Percentiles rank a stretch among this genome's conserved stretches.
Evolutionary conservation across 2,888 invertebrate genomes (phyloP).

Genomic region (Escarpia spicata): DNA sequence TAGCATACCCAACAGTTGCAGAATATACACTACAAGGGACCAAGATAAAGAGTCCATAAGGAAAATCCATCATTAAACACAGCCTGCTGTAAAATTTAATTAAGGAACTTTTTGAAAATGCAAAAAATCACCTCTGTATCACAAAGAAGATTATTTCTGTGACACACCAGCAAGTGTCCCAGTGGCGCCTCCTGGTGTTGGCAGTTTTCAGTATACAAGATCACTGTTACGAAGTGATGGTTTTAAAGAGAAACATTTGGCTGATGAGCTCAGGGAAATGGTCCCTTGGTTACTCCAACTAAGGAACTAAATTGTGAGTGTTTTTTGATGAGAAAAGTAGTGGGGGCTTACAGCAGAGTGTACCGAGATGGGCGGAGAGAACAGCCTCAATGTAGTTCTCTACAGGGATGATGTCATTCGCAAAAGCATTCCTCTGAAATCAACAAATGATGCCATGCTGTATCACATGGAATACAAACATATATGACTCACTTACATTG

Average conservation of each 20-base stretch:
- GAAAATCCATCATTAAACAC: too few relatives aligned
- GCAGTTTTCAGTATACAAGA: too few relatives aligned
- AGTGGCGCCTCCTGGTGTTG: too few relatives aligned
- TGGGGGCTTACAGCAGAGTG: conserved; percentile 69
- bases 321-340: neutral
- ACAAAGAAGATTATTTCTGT: too few relatives aligned
- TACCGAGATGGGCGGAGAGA: conserved; percentile 73
- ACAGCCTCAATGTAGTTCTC: conserved; percentile 85
- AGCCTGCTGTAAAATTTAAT: too few relatives aligned
- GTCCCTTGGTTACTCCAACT: too few relatives aligned
- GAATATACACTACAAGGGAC: too few relatives aligned
- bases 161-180: too few relatives aligned
- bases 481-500: neutral
- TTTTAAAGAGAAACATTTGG: neutral
- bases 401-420: conserved; percentile 82
- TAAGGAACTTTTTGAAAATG: too few relatives aligned
- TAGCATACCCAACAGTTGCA: neutral
- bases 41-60: too few relatives aligned
- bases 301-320: neutral
- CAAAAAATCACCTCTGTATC: too few relatives aligned
- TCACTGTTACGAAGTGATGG: too few relatives aligned
- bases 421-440: conserved; percentile 74
- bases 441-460: neutral
- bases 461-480: neutral
- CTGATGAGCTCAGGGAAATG: neutral